Evolutionary conservation across 2,113 vertebrate genomes (phyloP).

Genomic region (Morone saxatilis): DNA sequence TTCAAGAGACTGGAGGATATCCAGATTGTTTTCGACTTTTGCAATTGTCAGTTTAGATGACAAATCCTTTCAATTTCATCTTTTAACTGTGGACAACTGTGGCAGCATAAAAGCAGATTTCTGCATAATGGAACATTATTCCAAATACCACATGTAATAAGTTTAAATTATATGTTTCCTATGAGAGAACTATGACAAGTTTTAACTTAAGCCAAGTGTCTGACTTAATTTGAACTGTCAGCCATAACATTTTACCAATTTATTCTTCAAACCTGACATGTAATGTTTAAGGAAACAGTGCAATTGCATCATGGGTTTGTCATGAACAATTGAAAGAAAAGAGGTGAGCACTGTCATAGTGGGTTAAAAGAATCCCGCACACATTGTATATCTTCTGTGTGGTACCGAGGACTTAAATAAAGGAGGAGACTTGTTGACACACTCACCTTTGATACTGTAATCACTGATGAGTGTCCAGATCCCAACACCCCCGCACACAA

Average conservation of each 20-base stretch:
- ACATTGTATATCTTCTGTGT: constrained; percentile 8
- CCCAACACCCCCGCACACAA: constrained; percentile 36
- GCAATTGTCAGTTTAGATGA: constrained; percentile 7
- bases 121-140: constrained; percentile 6
- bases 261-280: background rate
- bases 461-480: constrained; percentile 54
- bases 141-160: constrained; percentile 7
- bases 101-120: constrained; percentile 6
- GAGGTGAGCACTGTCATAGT: background rate
- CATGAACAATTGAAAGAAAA: background rate
- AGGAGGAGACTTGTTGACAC: constrained; percentile 56
- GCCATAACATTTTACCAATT: background rate
- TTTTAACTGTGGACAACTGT: background rate
- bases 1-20: background rate
- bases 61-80: constrained; percentile 12
- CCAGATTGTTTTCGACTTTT: constrained; percentile 3
- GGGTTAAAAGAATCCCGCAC: background rate
- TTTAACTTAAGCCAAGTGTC: background rate
- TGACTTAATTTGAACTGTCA: background rate
- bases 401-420: constrained; percentile 22
- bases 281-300: background rate
- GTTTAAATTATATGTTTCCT: background rate
- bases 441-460: constrained; percentile 43
- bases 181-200: background rate
- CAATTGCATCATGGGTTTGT: background rate